These are phyloP conservation scores for Saccostrea cuccullata DNA, from an alignment of 1,140 invertebrate species.

Conservation along the genomic window DNA sequence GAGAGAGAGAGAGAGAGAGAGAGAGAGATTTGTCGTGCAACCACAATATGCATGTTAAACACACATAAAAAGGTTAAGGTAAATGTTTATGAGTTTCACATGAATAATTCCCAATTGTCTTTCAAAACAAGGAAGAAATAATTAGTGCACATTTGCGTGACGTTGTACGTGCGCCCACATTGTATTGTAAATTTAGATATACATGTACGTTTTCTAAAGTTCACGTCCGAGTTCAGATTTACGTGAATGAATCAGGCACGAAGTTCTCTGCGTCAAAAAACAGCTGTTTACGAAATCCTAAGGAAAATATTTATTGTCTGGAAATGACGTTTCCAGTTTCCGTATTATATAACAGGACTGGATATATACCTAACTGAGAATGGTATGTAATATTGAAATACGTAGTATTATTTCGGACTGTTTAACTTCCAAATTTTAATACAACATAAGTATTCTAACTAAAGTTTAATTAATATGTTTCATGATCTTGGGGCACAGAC, in stretches of 20 bases:
- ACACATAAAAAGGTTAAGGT: no score
- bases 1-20: constrained; percentile 1
- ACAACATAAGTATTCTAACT: no score
- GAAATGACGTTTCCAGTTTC: neutral
- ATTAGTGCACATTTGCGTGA: neutral
- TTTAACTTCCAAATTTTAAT: no score
- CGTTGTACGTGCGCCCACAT: neutral
- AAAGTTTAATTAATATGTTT: no score
- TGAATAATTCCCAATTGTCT: constrained; percentile 1
- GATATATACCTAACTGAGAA: neutral
- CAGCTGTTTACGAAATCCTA: neutral
- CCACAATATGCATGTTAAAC: neutral
- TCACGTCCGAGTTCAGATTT: neutral
- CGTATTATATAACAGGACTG: neutral
- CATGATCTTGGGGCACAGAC: no score
- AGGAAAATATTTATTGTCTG: neutral
- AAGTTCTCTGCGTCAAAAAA: neutral
- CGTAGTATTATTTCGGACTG: no score
- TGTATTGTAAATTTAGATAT: neutral
- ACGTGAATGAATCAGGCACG: constrained; percentile 22
- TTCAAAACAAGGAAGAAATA: neutral
- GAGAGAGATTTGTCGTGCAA: neutral
- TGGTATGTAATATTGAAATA: no score
- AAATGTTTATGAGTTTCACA: neutral
- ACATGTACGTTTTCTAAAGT: neutral